Percentiles rank a stretch among this genome's conserved stretches.
Evolutionary conservation across 30 jellyfish, hydroid and myxozoan genomes (phyloP).

Genomic region (Catostylus mosaicus): DNA sequence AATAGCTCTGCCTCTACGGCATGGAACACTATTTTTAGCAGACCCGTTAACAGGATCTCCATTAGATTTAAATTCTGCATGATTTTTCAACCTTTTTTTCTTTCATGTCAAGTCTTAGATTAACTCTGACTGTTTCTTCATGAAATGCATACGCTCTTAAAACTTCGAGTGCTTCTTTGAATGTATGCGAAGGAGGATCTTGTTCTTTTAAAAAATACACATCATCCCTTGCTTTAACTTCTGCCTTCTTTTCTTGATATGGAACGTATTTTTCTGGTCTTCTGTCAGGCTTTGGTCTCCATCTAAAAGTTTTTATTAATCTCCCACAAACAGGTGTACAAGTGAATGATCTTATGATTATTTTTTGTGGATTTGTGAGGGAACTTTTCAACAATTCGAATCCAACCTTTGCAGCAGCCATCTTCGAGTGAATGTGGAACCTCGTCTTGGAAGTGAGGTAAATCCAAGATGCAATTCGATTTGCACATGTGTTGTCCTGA

Average conservation of each 20-base stretch:
- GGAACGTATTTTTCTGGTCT: constrained; percentile 23
- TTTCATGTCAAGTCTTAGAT: constrained; percentile 19
- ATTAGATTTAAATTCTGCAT: too few species aligned
- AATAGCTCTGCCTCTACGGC: too few species aligned
- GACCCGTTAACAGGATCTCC: too few species aligned
- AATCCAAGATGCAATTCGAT: constrained; percentile 14
- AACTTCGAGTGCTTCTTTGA: constrained; percentile 73
- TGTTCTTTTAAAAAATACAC: constrained; percentile 72
- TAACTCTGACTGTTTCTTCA: constrained; percentile 62
- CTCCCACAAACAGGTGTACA: constrained; percentile 14
- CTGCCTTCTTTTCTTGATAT: constrained; percentile 61
- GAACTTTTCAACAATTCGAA: background rate
- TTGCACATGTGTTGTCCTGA: background rate
- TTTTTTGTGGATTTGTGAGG: background rate
- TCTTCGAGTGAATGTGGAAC: background rate
- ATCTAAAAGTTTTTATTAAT: background rate
- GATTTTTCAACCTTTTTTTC: constrained; percentile 19
- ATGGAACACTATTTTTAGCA: too few species aligned
- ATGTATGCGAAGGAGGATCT: constrained; percentile 67
- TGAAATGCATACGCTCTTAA: constrained; percentile 76
- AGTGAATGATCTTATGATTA: constrained; percentile 1
- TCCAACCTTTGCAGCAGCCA: constrained; percentile 26
- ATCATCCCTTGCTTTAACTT: constrained; percentile 74
- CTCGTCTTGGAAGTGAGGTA: constrained; percentile 40
- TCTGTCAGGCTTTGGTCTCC: constrained; percentile 16